Conservation (phyloP, 30 jellyfish, hydroid and myxozoan species). For the Chironex yamaguchii region DNA sequence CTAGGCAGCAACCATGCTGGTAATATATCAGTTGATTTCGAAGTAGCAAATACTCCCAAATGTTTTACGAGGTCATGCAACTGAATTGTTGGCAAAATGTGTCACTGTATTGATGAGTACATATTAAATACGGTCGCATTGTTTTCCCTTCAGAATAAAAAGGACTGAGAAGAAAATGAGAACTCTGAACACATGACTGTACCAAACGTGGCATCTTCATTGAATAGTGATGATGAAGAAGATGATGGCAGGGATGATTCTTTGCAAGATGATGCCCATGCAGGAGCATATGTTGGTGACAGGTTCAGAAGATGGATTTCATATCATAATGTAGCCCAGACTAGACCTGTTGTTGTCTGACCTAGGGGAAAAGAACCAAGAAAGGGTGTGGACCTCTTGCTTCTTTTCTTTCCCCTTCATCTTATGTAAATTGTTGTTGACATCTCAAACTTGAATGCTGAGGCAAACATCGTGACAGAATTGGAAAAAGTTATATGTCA, state of each 20-base stretch:
- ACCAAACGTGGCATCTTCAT: neutral
- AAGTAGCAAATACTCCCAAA: no score
- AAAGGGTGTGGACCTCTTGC: conserved; percentile 10
- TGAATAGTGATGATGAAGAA: neutral
- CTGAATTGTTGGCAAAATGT: no score
- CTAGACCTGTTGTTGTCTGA: conserved; percentile 17
- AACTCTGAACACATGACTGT: neutral
- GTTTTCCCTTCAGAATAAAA: no score
- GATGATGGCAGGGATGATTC: no score
- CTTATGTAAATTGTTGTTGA: conserved; percentile 2
- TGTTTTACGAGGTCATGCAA: no score
- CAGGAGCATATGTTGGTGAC: conserved; percentile 7
- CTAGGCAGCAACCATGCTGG: no score
- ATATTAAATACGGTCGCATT: no score
- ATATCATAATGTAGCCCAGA: conserved; percentile 15
- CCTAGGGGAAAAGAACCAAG: conserved; percentile 27
- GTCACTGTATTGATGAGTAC: no score
- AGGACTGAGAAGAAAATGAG: neutral
- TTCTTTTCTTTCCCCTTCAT: conserved; percentile 4
- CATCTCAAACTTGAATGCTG: conserved; percentile 16
- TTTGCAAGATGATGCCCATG: neutral
- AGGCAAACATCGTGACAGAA: conserved; percentile 22
- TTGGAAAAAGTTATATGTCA: conserved; percentile 19
- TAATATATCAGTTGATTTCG: no score
- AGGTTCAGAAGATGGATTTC: conserved; percentile 7